A percentile compares a stretch with the other conserved stretches of the same genome.
Evolutionary conservation across 1,140 invertebrate species (phyloP).

Genomic region (Ptiloglossa arizonensis): DNA sequence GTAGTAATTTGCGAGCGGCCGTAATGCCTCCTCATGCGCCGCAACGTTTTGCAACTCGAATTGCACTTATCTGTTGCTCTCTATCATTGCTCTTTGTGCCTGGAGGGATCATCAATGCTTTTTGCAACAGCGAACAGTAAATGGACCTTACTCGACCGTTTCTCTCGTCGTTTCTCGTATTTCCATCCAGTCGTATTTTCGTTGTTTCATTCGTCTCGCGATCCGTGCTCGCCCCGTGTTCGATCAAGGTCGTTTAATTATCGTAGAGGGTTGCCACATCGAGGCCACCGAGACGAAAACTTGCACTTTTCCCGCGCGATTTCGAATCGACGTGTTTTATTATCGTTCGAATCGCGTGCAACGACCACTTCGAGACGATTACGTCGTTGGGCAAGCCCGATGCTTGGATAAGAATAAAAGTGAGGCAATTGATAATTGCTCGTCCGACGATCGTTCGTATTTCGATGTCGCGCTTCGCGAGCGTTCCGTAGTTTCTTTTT

Average conservation of each 20-base stretch:
- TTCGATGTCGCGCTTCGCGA: no score
- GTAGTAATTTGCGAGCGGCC: conserved; percentile 62
- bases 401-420: no score
- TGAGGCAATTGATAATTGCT: no score
- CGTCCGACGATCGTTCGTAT: no score
- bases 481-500: no score
- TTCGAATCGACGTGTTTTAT: no score
- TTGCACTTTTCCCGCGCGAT: neutral
- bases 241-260: conserved; percentile 44
- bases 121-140: conserved; percentile 56
- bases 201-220: neutral
- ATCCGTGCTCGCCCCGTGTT: neutral
- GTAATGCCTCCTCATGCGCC: conserved; percentile 58
- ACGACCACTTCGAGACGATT: neutral
- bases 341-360: neutral
- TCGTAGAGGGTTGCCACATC: conserved; percentile 21
- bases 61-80: conserved; percentile 59
- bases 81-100: conserved; percentile 55
- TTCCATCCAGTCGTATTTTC: neutral
- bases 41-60: conserved; percentile 64
- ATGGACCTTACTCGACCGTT: conserved; percentile 46
- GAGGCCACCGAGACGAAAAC: neutral
- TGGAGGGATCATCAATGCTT: conserved; percentile 56
- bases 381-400: no score
- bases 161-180: conserved; percentile 37